These are phyloP conservation scores for Helicorthomorpha holstii DNA, from an alignment of 1,140 invertebrate species.

Conservation along the genomic window DNA sequence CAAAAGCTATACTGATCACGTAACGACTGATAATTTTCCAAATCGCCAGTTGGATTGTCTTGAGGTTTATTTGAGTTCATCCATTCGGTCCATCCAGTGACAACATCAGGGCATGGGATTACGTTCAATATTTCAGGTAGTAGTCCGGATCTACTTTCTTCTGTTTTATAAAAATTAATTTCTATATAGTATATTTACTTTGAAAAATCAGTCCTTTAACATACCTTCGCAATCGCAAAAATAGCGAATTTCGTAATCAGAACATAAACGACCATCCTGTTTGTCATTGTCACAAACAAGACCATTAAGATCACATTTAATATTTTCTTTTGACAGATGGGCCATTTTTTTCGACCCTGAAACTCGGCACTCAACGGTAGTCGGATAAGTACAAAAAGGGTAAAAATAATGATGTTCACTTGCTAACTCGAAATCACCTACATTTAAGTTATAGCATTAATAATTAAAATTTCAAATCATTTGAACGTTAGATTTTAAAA, in stretches of 20 bases:
- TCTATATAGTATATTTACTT: background rate
- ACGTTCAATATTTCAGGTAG: slow-evolving; percentile 3
- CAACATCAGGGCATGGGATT: slow-evolving; percentile 1
- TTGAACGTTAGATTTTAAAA: background rate
- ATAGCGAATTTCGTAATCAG: slow-evolving; percentile 24
- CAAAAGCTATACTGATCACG: slow-evolving; percentile 20
- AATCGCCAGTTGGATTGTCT: slow-evolving; percentile 15
- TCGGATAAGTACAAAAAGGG: slow-evolving; percentile 11
- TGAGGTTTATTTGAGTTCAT: slow-evolving; percentile 19
- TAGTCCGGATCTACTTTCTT: too few relatives aligned
- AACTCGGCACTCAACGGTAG: slow-evolving; percentile 9
- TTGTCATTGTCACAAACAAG: slow-evolving; percentile 18
- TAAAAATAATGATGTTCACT: background rate
- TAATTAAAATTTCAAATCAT: background rate
- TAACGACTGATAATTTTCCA: slow-evolving; percentile 17
- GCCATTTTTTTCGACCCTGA: background rate
- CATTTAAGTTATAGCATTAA: background rate
- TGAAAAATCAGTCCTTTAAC: background rate
- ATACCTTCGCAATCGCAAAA: slow-evolving; percentile 21
- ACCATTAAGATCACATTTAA: slow-evolving; percentile 21
- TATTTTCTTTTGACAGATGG: slow-evolving; percentile 14
- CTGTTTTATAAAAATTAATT: background rate
- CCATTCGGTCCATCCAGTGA: slow-evolving; percentile 18
- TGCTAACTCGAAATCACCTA: slow-evolving; percentile 10
- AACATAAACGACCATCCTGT: slow-evolving; percentile 17